phyloP scores from a whole-genome alignment of 2,113 vertebrate genomes.

The Tragelaphus imberbis region DNA sequence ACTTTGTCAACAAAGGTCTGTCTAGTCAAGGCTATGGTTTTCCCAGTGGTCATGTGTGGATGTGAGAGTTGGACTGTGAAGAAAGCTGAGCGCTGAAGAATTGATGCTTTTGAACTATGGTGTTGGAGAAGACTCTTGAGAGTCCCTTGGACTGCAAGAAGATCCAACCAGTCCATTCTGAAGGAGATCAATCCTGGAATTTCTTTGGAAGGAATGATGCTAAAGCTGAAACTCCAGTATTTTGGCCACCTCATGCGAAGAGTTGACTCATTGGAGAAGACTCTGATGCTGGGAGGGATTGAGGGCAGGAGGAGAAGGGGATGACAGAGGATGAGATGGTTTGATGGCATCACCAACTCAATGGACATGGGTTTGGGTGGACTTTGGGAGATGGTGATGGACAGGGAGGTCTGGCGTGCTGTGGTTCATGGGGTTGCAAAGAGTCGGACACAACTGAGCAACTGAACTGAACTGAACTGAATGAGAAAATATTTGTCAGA shows the following conservation, averaged over 20 bases:
- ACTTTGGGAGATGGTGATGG: not conserved
- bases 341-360: not conserved
- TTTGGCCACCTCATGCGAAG: fast-evolving
- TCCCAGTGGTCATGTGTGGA: not conserved
- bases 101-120: not conserved
- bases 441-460: fast-evolving
- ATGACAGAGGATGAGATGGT: not conserved
- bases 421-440: fast-evolving
- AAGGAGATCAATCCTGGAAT: not conserved
- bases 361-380: not conserved
- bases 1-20: not conserved
- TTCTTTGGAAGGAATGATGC: not conserved
- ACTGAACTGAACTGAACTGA: not conserved
- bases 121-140: not conserved
- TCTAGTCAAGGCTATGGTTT: not conserved
- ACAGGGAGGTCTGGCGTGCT: not conserved
- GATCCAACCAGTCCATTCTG: not conserved
- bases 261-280: not conserved
- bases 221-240: not conserved
- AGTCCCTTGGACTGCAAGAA: not conserved
- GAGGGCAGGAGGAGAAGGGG: not conserved
- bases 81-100: not conserved
- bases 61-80: not conserved
- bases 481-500: not conserved
- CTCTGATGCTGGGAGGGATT: fast-evolving